These are phyloP conservation scores for Pipa parva DNA, from an alignment of 2,113 vertebrate species.

Conservation along the genomic window DNA sequence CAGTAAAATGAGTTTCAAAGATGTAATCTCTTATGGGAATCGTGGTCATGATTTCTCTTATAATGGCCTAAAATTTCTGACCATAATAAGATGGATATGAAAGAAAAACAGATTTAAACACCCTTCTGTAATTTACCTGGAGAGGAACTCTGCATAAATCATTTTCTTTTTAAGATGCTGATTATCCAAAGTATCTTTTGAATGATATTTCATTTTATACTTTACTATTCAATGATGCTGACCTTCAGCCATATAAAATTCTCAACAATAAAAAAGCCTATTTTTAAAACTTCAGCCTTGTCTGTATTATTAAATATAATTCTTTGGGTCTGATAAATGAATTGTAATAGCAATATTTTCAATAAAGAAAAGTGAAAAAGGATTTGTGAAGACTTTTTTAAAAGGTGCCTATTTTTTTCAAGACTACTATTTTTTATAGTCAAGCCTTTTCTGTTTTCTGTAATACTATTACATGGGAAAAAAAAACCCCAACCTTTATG, in stretches of 20 bases:
- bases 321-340: neutral
- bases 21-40: neutral
- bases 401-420: too few species aligned
- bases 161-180: neutral
- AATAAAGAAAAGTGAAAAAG: too few species aligned
- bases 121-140: neutral
- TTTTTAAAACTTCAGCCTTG: neutral
- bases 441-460: too few species aligned
- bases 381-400: too few species aligned
- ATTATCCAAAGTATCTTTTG: neutral
- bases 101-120: neutral
- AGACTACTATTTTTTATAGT: too few species aligned
- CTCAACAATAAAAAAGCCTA: neutral
- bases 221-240: neutral
- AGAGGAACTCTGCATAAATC: neutral
- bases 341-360: too few species aligned
- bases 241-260: neutral
- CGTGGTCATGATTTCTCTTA: neutral
- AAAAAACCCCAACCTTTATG: too few species aligned
- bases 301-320: neutral
- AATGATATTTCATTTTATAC: neutral
- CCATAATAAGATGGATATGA: neutral
- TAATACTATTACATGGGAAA: too few species aligned
- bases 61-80: neutral
- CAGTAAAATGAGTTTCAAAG: neutral